These are phyloP conservation scores for Gyps fulvus DNA, from an alignment of 2,113 vertebrate species.

Conservation along the genomic window DNA sequence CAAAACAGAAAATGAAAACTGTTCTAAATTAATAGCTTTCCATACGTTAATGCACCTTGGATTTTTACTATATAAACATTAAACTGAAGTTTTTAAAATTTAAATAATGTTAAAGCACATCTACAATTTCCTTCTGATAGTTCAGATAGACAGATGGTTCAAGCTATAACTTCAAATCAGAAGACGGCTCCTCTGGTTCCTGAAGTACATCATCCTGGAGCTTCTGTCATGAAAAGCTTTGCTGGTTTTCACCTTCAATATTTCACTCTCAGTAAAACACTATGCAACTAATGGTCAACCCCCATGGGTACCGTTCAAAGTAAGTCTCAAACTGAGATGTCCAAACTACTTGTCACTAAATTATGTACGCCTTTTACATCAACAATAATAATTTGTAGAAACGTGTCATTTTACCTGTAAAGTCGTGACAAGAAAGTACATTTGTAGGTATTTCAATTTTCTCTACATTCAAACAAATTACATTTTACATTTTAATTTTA, in stretches of 20 bases:
- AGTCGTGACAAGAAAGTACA: neutral
- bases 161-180: neutral
- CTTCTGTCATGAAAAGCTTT: neutral
- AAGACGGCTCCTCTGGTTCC: neutral
- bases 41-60: neutral
- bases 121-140: neutral
- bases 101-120: neutral
- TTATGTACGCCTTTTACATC: neutral
- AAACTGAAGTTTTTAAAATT: neutral
- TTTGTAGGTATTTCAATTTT: neutral
- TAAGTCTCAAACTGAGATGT: neutral
- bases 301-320: neutral
- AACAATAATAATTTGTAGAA: neutral
- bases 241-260: neutral
- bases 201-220: neutral
- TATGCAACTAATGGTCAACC: neutral
- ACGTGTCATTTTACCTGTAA: neutral
- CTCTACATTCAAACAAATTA: constrained; percentile 1
- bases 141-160: constrained; percentile 3
- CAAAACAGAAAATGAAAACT: neutral
- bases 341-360: neutral
- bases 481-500: constrained; percentile 37
- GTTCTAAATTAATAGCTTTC: constrained; percentile 24
- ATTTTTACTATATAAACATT: neutral
- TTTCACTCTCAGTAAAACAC: neutral